A percentile compares a stretch with the other conserved stretches of the same genome.
Conservation (phyloP, 2,113 vertebrate species). For the Panurus biarmicus region DNA sequence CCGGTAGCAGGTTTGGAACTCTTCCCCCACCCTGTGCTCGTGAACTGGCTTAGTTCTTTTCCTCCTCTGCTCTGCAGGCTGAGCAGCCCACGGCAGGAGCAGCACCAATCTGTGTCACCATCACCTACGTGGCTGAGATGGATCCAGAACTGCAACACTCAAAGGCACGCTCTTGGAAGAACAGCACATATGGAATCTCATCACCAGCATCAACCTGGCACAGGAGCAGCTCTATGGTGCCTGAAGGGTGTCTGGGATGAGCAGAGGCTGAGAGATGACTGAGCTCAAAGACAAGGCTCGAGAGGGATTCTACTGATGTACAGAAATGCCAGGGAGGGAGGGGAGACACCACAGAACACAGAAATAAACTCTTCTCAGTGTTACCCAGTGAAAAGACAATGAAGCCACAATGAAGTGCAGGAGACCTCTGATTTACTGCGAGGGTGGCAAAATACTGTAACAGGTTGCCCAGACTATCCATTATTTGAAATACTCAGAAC, state of each 20-base stretch:
- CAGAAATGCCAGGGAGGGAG: neutral
- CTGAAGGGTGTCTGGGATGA: fast-evolving
- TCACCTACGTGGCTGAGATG: neutral
- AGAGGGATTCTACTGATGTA: neutral
- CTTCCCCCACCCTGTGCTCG: neutral
- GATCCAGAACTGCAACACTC: neutral
- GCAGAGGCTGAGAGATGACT: neutral
- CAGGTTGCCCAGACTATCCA: neutral
- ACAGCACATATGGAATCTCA: fast-evolving
- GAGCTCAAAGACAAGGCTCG: neutral
- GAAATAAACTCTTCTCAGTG: neutral
- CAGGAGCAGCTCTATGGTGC: neutral
- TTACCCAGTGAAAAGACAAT: neutral
- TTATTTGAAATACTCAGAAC: neutral
- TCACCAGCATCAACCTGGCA: neutral
- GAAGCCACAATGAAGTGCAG: neutral
- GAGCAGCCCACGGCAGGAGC: neutral
- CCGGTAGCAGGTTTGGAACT: neutral
- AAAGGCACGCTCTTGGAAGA: neutral
- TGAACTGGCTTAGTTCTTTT: neutral
- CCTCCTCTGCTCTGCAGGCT: neutral
- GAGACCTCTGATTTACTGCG: neutral
- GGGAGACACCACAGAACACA: neutral
- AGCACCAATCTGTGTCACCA: neutral
- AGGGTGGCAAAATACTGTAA: neutral